Evolutionary conservation across 2,113 vertebrate genomes (phyloP).

Genomic region (Oncorhynchus mykiss): DNA sequence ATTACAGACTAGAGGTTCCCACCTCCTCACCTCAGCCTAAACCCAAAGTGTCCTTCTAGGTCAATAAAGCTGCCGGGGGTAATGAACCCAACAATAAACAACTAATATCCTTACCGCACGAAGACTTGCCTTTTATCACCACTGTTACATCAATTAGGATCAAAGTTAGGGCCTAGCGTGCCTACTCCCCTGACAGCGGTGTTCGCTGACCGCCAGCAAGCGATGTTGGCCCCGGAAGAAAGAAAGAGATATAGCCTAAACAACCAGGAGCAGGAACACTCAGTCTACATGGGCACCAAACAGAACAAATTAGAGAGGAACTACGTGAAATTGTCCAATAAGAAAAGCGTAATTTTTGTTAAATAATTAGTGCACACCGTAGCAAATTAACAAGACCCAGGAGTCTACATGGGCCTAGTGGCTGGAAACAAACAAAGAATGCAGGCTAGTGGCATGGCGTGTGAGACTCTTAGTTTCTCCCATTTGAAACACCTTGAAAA

Average conservation of each 20-base stretch:
- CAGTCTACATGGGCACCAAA: not conserved
- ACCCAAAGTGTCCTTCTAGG: conserved; percentile 23
- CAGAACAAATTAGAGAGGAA: not conserved
- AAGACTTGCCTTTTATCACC: not conserved
- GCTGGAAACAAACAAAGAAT: too few species aligned
- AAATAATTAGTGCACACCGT: too few species aligned
- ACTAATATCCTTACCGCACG: not conserved
- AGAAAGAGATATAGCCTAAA: not conserved
- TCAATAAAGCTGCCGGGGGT: conserved; percentile 7
- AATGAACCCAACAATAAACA: conserved; percentile 15
- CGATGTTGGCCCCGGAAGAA: not conserved
- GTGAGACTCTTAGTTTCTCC: too few species aligned
- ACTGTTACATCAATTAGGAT: not conserved
- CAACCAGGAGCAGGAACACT: not conserved
- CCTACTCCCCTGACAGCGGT: not conserved
- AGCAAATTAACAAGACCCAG: too few species aligned
- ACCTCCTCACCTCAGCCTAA: conserved; percentile 4
- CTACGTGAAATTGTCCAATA: not conserved
- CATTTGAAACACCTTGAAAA: too few species aligned
- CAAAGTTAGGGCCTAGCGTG: too few species aligned
- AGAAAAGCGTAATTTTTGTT: too few species aligned
- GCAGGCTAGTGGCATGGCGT: too few species aligned
- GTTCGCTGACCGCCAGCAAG: not conserved
- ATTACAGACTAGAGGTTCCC: conserved; percentile 17
- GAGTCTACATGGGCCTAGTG: too few species aligned